Base-by-base conservation (phyloP, 2,888 invertebrate species). In the Linhomoeus sp. region DNA sequence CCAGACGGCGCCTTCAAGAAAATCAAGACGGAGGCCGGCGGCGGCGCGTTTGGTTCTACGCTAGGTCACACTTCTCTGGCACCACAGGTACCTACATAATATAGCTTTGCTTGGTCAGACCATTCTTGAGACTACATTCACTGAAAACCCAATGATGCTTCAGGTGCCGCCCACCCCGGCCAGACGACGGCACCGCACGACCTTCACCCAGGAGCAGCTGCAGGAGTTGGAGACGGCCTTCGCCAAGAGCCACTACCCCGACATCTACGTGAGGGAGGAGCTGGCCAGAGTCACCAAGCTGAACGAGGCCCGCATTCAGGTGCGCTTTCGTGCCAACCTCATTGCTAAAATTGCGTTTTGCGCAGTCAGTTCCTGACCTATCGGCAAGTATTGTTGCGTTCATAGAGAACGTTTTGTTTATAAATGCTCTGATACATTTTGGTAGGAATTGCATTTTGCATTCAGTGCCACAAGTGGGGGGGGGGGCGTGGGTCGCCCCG, bases 281-380 rank as follows among this genome's bases (percentile, higher is more conserved):
- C 74, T 97, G 67, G 97, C 97, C 57, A 75, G 92, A 69, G 88
- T 88, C 65, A 99, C 97, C 56, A 97, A 97, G 73, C 77, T 97
- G 61, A 99, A 99, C 72, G 97, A 97, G 72, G 97, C 97, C 50
- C 76, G 97, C 70, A 99, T 99, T 76, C 97, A 97, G 82, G 97
- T 94, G 67, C 75, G 75, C 41, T 26, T 39, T 12, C 12, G 29
- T 12, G 29, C 29, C 7, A 29, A 29, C 29, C 29, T 12, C 7
- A 29, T 29, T 12, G 59, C 49, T 49, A 61, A 60, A 62, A 63
- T 24, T 64, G 63, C 63, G 64, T 64, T 50, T 63, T 64, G 50
- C 64, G 64, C 52, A 53, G 62, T 15, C 53, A 63, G 19, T n/a
- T n/a, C n/a, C n/a, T n/a, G n/a, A n/a, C n/a, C n/a, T n/a, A n/a